A percentile compares a stretch with the other conserved stretches of the same genome.
Conservation (phyloP, 64 coral and sea anemone species). For the Actinia tenebrosa region DNA sequence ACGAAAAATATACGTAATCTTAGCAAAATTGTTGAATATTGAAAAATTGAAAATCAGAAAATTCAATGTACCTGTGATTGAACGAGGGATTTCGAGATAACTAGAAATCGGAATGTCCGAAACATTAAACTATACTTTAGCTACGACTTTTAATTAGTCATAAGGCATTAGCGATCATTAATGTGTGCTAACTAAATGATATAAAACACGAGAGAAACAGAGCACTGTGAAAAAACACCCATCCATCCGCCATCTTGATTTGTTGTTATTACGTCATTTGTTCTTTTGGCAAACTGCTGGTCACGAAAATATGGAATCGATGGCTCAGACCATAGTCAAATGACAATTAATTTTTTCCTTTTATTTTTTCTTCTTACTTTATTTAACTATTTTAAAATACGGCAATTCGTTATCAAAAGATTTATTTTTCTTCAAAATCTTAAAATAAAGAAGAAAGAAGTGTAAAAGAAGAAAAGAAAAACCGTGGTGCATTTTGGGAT, state of each 20-base stretch:
- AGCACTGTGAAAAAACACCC: background rate
- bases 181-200: background rate
- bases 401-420: too few species aligned
- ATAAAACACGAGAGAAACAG: background rate
- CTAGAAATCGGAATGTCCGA: background rate
- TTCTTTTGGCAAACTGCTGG: background rate
- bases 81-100: background rate
- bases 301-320: background rate
- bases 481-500: background rate
- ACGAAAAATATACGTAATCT: too few species aligned
- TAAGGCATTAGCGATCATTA: background rate
- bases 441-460: background rate
- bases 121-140: background rate
- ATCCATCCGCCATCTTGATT: background rate
- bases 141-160: background rate
- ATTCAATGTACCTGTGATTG: background rate
- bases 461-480: background rate
- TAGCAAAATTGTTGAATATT: background rate
- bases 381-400: background rate
- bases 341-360: background rate
- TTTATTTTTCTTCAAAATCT: background rate
- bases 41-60: background rate
- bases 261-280: constrained; percentile 9
- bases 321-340: background rate
- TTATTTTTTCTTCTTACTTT: background rate